A percentile compares a stretch with the other conserved stretches of the same genome.
phyloP scores from a whole-genome alignment of 2,888 invertebrate species.

The Arrhopalites spinosus region DNA sequence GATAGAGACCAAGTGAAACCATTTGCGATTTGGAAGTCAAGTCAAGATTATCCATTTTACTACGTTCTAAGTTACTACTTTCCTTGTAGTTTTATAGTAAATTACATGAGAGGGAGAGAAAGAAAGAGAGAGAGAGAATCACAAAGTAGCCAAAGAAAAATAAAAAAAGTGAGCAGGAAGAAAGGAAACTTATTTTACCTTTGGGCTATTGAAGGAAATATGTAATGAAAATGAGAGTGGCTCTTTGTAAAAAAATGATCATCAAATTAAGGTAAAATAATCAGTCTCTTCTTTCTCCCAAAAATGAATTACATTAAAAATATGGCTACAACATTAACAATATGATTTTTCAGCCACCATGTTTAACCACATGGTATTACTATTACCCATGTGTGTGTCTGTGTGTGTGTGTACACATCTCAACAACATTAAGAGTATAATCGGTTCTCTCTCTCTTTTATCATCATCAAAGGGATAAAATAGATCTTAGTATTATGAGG shows the following conservation, averaged over 20 bases:
- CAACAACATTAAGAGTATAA: too few relatives aligned
- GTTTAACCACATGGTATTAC: background rate
- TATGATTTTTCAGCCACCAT: too few relatives aligned
- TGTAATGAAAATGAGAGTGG: background rate
- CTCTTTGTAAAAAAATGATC: background rate
- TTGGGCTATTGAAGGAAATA: background rate
- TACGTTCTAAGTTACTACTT: too few relatives aligned
- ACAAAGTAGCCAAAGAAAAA: background rate
- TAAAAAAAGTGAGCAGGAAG: background rate
- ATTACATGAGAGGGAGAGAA: background rate
- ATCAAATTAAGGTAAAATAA: conserved; percentile 21
- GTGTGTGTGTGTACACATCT: background rate
- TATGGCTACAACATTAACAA: too few relatives aligned
- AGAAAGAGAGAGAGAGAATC: background rate
- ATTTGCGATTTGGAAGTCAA: background rate
- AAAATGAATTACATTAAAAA: conserved; percentile 5
- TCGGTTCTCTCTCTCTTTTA: too few relatives aligned
- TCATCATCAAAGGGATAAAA: too few relatives aligned
- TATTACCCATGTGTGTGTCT: background rate
- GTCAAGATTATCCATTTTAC: background rate
- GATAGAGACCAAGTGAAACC: background rate
- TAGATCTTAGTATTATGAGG: too few relatives aligned
- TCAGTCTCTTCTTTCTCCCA: background rate
- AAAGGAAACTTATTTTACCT: background rate
- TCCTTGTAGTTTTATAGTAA: background rate